phyloP scores from a whole-genome alignment of 1,140 invertebrate species.

The Lycorma delicatula region DNA sequence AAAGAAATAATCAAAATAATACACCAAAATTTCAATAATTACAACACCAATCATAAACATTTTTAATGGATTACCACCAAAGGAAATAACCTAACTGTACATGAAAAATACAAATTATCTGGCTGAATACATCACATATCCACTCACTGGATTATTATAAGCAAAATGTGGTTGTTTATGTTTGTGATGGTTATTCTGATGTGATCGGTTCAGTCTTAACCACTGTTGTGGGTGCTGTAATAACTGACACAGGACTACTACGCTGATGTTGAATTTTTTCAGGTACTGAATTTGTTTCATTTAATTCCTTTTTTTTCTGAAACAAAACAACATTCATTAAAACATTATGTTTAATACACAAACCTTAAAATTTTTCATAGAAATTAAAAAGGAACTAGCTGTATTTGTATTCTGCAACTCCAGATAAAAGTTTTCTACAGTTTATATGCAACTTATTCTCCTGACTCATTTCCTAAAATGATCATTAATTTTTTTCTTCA shows the following conservation, averaged over 20 bases:
- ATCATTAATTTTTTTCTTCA: too few species aligned
- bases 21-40: too few species aligned
- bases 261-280: constrained; percentile 10
- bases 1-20: too few species aligned
- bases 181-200: too few species aligned
- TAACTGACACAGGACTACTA: constrained; percentile 32
- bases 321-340: background rate
- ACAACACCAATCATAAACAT: too few species aligned
- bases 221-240: constrained; percentile 27
- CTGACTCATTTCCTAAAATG: background rate
- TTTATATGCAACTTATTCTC: background rate
- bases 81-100: too few species aligned
- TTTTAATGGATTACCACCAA: too few species aligned
- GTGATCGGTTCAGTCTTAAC: constrained; percentile 26
- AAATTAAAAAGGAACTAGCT: background rate
- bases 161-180: too few species aligned
- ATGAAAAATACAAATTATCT: too few species aligned
- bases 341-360: background rate
- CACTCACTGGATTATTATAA: too few species aligned
- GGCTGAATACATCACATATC: too few species aligned
- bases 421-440: background rate
- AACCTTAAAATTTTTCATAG: background rate
- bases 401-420: too few species aligned
- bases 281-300: background rate
- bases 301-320: constrained; percentile 9